A percentile compares a stretch with the other conserved stretches of the same genome.
Conservation (phyloP, 2,113 vertebrate species). For the Aphelocoma coerulescens region DNA sequence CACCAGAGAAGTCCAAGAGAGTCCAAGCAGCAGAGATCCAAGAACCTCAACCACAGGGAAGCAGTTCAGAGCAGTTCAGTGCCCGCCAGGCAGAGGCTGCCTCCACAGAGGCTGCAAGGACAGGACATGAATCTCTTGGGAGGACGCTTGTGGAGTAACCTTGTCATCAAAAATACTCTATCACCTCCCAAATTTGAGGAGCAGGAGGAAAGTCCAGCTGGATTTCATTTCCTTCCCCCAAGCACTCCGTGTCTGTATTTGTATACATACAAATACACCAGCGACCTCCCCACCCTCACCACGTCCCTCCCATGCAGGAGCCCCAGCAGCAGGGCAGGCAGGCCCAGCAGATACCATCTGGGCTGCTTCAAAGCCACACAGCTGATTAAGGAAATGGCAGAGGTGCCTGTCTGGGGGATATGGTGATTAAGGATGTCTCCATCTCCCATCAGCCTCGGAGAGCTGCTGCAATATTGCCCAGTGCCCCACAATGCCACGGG, state of each 20-base stretch:
- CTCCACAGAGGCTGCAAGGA: not conserved
- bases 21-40: not conserved
- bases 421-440: slow-evolving; percentile 28
- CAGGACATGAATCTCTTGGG: not conserved
- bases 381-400: not conserved
- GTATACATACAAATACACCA: not conserved
- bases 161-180: not conserved
- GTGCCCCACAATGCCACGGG: not conserved
- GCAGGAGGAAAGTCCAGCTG: not conserved
- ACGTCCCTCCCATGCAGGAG: not conserved
- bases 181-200: not conserved
- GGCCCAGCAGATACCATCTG: slow-evolving; percentile 23
- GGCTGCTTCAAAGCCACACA: not conserved
- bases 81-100: not conserved
- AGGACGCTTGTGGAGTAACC: not conserved
- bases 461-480: not conserved
- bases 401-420: slow-evolving; percentile 41
- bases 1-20: not conserved
- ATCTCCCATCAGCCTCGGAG: not conserved
- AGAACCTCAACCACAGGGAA: not conserved
- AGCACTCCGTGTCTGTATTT: not conserved
- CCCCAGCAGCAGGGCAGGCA: not conserved
- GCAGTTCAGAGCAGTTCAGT: not conserved
- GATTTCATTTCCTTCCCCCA: not conserved
- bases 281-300: not conserved